Evolutionary conservation across 2,113 vertebrate genomes (phyloP), one percentile per base, ranked within the genome.

Genomic region (Hemichromis elongatus): DNA sequence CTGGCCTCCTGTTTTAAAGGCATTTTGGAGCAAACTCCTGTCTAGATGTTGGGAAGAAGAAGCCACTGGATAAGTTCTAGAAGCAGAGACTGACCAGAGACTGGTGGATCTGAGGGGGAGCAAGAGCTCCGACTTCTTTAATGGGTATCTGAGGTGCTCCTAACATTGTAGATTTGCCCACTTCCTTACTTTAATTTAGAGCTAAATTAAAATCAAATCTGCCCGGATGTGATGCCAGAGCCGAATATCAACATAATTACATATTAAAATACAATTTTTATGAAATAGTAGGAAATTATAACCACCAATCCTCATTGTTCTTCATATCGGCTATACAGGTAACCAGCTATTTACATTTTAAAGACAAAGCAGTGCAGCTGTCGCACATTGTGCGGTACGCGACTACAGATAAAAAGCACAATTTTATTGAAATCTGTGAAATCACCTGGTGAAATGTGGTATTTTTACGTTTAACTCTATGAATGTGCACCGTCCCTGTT

Each of bases 321-420:
- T 37, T 5, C 12, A 3, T 6, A 24, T 0, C 1, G 24, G 37
- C 24, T 42, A 24, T 24, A 68, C 37, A 68, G n/a, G 12, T 16
- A 21, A 68, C n/a, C n/a, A 42, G 14, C n/a, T 16, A 24, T 68
- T 68, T 42, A 42, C 37, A 42, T 16, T 16, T 68, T 16, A 68
- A 68, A 45, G 4, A 26, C 21, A 6, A 16, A 28, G 21, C 16
- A 10, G 66, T 47, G 42, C 40, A 73, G 66, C 66, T 1, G 3
- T 2, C 66, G 0, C 5, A 66, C 12, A 70, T 0, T 28, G 66
- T 73, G 40, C 2, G 0, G 11, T 28, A 9, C 9, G 19, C 3
- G 18, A 52, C 13, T 18, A 19, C 4, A 19, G 18, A 53, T 53
- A 47, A 28, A 16, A 28, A 73, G 14, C 0, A 47, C 0, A 28